Base-by-base conservation (phyloP, 2,888 invertebrate genomes). In the Macrosoma leucophasiata region DNA sequence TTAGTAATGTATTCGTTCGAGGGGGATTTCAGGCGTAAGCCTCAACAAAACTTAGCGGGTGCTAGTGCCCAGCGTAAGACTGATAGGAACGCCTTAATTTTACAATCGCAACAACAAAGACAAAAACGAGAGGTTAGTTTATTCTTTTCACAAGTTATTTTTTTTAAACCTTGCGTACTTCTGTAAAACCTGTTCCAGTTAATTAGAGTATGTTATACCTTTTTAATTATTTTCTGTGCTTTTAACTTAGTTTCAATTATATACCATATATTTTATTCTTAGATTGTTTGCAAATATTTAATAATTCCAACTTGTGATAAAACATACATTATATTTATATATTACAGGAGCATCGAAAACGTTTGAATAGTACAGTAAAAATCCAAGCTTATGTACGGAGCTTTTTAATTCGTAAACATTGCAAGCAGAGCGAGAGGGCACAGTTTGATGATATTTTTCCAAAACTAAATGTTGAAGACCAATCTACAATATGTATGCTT, bases 11-110 rank as follows among this genome's bases (percentile, higher is more conserved):
- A 88, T 72, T 88, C 92, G 59, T 97, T 97, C 68, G 96, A 97
- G 71, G 97, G 97, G 34, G 93, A 96, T 67, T 94, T 92, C 67
- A 89, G 93, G 59, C 88, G 92, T 29, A 91, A 89, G 70, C 97
- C 97, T 5, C 89, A 92, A 58, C 97, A 97, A 77, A 96, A 93
- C 73, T 85, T 97, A 50, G 91, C 95, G 39, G 97, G 97, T 38
- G 92, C 91, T n/a, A 94, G 94, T 60, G 87, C 86, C 35, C 87
- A 89, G 46, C 88, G 91, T 43, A 91, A 84, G 46, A 85, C 84
- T 43, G 87, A 88, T 56, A 79, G 88, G 37, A 91, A 94, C 57
- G 86, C 88, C 31, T 76, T 95, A 29, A 84, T 97, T 43, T 89
- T 90, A 36, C 91, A 93, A 64, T 92, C 94, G 24, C 95, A 95